Base-by-base conservation (phyloP, 2,797 vertebrate genomes). In the Echiichthys vipera region DNA sequence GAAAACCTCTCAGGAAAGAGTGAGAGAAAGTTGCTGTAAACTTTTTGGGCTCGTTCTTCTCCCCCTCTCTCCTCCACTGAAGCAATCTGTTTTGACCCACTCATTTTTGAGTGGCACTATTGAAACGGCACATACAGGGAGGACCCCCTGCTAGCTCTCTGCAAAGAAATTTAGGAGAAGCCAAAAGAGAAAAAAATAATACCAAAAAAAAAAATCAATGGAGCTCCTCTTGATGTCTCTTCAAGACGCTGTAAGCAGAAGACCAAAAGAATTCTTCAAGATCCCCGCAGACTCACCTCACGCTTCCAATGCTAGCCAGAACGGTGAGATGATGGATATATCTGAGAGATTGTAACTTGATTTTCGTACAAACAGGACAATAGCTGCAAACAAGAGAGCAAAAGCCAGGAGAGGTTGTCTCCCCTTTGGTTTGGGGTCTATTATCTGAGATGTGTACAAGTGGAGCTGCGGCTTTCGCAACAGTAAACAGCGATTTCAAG, bases 291-390 rank as follows among this genome's bases (percentile, higher is more conserved):
- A 89, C 89, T 83, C 73, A 22, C 77, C 87, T 89, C 81, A 56
- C 80, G 81, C 89, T 85, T 90, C 88, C 86, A 91, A 64, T 78
- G 43, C 29, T 39, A 87, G 87, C 86, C 85, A 81, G 84, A 92
- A 72, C 87, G 89, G 69, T 71, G 83, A 87, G 90, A 88, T 92
- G 93, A 95, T 89, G 91, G 93, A 92, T 83, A 57, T 86, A 90
- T 93, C 88, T 93, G 79, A 93, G 91, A 89, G 88, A 89, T 18
- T 85, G 88, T 80, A 90, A 90, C 85, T 83, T 83, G 86, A 86
- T 91, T 91, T 92, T 92, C 87, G 88, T 89, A 94, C 93, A 94
- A 94, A 94, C 91, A 66, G 81, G 90, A 93, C 94, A 91, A 93
- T 89, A 90, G 92, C 91, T 87, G 84, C 88, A 90, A 90, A 94